Conservation (phyloP, 1,140 invertebrate species). For the Drosophila leontia region DNA sequence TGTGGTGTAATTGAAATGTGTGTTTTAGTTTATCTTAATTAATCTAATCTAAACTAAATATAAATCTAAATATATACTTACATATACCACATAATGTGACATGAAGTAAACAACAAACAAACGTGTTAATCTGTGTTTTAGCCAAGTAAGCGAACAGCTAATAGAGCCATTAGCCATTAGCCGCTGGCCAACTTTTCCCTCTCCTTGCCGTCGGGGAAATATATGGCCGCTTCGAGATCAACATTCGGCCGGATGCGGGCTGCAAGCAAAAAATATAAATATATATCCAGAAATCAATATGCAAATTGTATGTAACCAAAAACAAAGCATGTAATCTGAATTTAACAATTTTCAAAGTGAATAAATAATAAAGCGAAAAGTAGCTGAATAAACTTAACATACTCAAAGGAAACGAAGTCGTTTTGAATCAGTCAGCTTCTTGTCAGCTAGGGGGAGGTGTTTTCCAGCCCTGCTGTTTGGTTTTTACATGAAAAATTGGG, state of each 20-base stretch:
- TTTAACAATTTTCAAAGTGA: conserved; percentile 80
- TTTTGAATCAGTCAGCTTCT: conserved; percentile 4
- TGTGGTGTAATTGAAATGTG: conserved; percentile 74
- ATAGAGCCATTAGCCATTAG: conserved; percentile 20
- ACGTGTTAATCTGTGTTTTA: conserved; percentile 83
- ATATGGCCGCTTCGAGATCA: conserved; percentile 19
- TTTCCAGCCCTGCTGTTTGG: background rate
- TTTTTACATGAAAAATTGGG: background rate
- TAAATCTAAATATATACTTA: conserved; percentile 50
- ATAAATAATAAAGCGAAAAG: conserved; percentile 77
- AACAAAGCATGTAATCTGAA: conserved; percentile 77
- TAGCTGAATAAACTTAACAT: conserved; percentile 59
- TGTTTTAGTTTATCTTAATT: conserved; percentile 63
- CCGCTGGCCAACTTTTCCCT: conserved; percentile 9
- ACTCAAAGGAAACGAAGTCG: conserved; percentile 3
- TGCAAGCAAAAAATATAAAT: conserved; percentile 37
- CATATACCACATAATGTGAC: conserved; percentile 55
- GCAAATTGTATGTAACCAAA: conserved; percentile 72
- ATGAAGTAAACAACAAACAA: conserved; percentile 57
- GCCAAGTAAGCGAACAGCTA: conserved; percentile 66
- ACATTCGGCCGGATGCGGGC: conserved; percentile 29
- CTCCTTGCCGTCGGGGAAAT: conserved; percentile 3
- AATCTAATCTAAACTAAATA: conserved; percentile 40
- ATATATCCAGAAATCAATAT: conserved; percentile 65
- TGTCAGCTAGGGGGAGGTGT: background rate